Percentiles rank a stretch among this genome's conserved stretches.
These are phyloP conservation scores for Acleris sparsana DNA, from an alignment of 2,888 invertebrate genomes.

Conservation along the genomic window DNA sequence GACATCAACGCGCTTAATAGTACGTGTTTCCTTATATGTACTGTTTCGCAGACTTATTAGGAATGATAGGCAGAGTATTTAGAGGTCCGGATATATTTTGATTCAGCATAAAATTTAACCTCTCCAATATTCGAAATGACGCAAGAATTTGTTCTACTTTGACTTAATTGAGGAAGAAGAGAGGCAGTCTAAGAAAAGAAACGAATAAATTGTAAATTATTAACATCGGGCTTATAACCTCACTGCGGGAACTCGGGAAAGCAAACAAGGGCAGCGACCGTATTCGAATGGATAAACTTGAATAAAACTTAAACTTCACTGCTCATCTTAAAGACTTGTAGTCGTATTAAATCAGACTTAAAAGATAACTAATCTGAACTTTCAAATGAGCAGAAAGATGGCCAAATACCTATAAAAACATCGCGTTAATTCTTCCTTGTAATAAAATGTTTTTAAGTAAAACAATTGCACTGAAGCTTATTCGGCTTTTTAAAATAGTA, in stretches of 20 bases:
- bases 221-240: slow-evolving; percentile 16
- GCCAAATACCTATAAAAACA: too few species aligned
- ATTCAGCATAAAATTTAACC: too few species aligned
- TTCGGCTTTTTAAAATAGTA: too few species aligned
- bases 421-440: too few species aligned
- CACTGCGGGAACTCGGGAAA: slow-evolving; percentile 16
- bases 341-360: too few species aligned
- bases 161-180: background rate
- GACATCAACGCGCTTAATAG: slow-evolving; percentile 74
- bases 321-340: background rate
- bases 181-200: background rate
- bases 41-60: background rate
- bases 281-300: slow-evolving; percentile 21
- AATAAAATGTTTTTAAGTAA: too few species aligned
- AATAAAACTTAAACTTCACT: slow-evolving; percentile 22
- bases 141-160: too few species aligned
- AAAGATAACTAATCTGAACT: too few species aligned
- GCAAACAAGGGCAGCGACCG: slow-evolving; percentile 26
- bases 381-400: too few species aligned
- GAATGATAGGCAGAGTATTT: background rate
- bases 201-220: slow-evolving; percentile 23
- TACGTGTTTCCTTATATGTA: slow-evolving; percentile 40
- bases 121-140: too few species aligned
- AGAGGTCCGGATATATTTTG: too few species aligned
- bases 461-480: too few species aligned